A percentile compares a stretch with the other conserved stretches of the same genome.
These are phyloP conservation scores for Selene dorsalis DNA, from an alignment of 2,797 vertebrate genomes.

Conservation along the genomic window DNA sequence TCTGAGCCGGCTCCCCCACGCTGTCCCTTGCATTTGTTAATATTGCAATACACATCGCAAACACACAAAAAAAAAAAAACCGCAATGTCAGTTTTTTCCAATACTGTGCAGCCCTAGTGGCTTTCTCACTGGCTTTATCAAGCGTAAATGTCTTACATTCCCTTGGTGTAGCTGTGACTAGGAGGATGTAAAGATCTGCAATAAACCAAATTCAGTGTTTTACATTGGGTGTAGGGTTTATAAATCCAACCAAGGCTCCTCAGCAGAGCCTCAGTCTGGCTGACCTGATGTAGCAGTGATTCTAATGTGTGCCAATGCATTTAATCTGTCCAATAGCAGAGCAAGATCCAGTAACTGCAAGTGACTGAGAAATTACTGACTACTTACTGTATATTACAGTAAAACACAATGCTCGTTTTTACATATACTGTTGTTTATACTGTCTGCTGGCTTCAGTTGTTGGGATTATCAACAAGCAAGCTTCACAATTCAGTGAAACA, in stretches of 20 bases:
- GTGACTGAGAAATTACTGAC: neutral
- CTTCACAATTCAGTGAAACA: neutral
- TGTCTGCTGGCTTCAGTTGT: too few relatives aligned
- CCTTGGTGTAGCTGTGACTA: neutral
- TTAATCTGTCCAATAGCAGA: neutral
- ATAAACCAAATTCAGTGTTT: slow-evolving; percentile 10
- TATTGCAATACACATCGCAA: too few relatives aligned
- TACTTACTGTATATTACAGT: too few relatives aligned
- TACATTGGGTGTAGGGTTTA: neutral
- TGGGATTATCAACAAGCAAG: too few relatives aligned
- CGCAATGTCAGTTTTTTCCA: too few relatives aligned
- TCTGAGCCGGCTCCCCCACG: too few relatives aligned
- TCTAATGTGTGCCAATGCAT: slow-evolving; percentile 1
- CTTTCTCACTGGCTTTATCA: neutral
- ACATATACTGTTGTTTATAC: neutral
- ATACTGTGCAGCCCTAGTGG: too few relatives aligned
- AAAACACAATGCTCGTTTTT: neutral
- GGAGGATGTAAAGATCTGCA: slow-evolving; percentile 10
- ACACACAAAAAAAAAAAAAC: too few relatives aligned
- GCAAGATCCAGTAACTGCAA: neutral
- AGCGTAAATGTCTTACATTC: neutral
- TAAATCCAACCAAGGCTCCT: neutral
- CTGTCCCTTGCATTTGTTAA: too few relatives aligned
- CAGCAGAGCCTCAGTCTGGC: neutral
- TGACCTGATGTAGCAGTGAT: slow-evolving; percentile 8